A percentile compares a stretch with the other conserved stretches of the same genome.
Evolutionary conservation across 2,113 vertebrate species (phyloP).

Genomic region (Scortum barcoo): DNA sequence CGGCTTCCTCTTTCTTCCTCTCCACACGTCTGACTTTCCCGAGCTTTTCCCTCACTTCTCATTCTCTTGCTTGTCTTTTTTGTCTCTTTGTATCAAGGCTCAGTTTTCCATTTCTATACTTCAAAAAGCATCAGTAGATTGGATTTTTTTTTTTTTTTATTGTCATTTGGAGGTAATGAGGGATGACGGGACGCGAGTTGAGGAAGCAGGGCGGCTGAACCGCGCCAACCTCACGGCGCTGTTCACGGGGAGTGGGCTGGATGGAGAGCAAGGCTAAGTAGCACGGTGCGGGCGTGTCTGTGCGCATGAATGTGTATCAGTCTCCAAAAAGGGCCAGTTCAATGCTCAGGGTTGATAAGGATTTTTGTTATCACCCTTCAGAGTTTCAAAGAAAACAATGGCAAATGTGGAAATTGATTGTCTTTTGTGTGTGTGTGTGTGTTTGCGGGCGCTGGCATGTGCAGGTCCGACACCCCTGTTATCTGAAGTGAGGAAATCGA

Average conservation of each 20-base stretch:
- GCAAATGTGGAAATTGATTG: slow-evolving; percentile 52
- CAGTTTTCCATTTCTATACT: slow-evolving; percentile 65
- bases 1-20: slow-evolving; percentile 21
- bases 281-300: neutral
- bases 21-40: slow-evolving; percentile 21
- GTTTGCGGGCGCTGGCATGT: neutral
- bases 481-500: slow-evolving; percentile 68
- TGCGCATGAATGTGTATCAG: neutral
- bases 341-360: slow-evolving; percentile 45
- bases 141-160: slow-evolving; percentile 60
- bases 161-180: slow-evolving; percentile 67
- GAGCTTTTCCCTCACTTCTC: slow-evolving; percentile 18
- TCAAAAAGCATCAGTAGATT: slow-evolving; percentile 76
- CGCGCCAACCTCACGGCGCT: neutral
- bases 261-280: slow-evolving; percentile 19
- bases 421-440: slow-evolving; percentile 11
- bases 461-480: slow-evolving; percentile 49
- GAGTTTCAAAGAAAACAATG: slow-evolving; percentile 65
- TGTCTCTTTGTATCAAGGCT: slow-evolving; percentile 63
- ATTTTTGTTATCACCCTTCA: slow-evolving; percentile 50
- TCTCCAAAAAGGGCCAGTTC: slow-evolving; percentile 22
- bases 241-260: slow-evolving; percentile 11
- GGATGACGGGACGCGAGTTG: slow-evolving; percentile 42
- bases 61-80: slow-evolving; percentile 48
- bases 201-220: slow-evolving; percentile 39